Conservation (phyloP, 1,140 invertebrate species). For the Tenebrio molitor region DNA sequence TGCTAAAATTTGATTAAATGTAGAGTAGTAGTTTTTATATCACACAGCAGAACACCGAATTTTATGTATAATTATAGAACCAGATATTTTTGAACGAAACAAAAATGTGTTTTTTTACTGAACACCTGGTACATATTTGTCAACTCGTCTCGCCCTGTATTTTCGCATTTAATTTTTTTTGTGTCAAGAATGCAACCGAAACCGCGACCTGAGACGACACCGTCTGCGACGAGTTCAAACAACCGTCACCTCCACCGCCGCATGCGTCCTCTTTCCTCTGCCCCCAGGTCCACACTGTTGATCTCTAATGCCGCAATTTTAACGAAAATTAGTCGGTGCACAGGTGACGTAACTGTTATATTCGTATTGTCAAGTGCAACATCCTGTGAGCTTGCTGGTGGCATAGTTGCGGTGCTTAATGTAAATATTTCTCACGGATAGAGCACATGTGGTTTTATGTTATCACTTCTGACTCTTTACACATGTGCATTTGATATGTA, state of each 20-base stretch:
- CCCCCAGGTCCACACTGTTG: background rate
- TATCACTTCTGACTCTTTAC: slow-evolving; percentile 33
- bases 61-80: too few species aligned
- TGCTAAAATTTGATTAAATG: too few species aligned
- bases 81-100: too few species aligned
- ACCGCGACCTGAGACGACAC: too few species aligned
- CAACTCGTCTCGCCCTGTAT: background rate
- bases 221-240: too few species aligned
- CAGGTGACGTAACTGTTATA: slow-evolving; percentile 6
- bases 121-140: background rate
- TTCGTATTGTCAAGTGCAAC: slow-evolving; percentile 32
- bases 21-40: too few species aligned
- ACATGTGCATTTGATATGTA: slow-evolving; percentile 46
- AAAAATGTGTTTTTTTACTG: background rate
- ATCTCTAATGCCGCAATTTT: background rate
- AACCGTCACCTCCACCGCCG: background rate
- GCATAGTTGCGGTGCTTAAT: slow-evolving; percentile 26
- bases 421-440: slow-evolving; percentile 42
- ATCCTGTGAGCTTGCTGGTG: slow-evolving; percentile 15
- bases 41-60: too few species aligned
- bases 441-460: slow-evolving; percentile 43
- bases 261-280: background rate
- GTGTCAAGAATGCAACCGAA: too few species aligned
- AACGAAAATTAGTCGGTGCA: background rate
- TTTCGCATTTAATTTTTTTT: too few species aligned